These are phyloP conservation scores for Acropora yongei DNA, from an alignment of 64 coral and sea anemone species.

Conservation along the genomic window DNA sequence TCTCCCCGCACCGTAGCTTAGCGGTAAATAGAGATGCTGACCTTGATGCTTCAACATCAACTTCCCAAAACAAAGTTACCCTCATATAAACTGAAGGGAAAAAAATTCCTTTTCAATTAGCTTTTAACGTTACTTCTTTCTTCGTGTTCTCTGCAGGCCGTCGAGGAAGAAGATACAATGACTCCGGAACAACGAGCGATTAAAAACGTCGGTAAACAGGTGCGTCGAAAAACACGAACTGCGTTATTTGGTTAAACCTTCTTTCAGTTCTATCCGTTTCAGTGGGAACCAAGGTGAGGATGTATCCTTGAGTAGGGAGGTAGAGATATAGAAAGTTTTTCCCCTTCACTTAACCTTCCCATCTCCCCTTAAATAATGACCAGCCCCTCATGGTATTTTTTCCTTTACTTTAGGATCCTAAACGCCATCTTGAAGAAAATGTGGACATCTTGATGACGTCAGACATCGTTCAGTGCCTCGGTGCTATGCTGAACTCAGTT, in stretches of 20 bases:
- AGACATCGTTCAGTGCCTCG: slow-evolving; percentile 92
- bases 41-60: no score
- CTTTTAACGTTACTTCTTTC: not conserved
- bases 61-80: no score
- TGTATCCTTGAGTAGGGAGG: no score
- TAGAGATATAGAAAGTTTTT: no score
- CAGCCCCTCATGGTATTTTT: not conserved
- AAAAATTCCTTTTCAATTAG: not conserved
- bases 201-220: slow-evolving; percentile 98
- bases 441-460: slow-evolving; percentile 96
- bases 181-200: slow-evolving; percentile 94
- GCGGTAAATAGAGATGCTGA: no score
- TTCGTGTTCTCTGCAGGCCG: slow-evolving; percentile 63
- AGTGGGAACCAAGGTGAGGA: no score
- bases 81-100: not conserved
- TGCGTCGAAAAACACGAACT: not conserved
- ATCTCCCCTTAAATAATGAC: not conserved
- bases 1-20: no score
- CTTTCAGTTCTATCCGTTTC: no score
- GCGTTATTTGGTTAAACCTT: not conserved
- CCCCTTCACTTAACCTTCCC: no score
- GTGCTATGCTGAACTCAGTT: slow-evolving; percentile 94
- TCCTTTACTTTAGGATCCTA: slow-evolving; percentile 75
- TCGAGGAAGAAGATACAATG: slow-evolving; percentile 98
- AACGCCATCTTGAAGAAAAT: slow-evolving; percentile 96